Percentiles rank a stretch among this genome's conserved stretches.
Conservation (phyloP, 1,140 invertebrate species). For the Eufriesea mexicana region DNA sequence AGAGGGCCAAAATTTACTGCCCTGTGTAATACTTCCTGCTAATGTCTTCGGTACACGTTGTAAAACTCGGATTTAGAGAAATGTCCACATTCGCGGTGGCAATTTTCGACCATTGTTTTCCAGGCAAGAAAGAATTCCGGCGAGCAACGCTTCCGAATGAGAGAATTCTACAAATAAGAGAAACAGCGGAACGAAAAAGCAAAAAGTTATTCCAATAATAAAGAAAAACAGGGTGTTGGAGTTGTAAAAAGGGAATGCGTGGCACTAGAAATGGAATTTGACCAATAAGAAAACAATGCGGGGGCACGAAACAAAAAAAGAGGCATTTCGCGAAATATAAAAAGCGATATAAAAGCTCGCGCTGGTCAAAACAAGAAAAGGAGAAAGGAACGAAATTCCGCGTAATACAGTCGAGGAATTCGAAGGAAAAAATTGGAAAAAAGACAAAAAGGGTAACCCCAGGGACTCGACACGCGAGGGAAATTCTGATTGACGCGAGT, state of each 20-base stretch:
- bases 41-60: no score
- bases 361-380: not conserved
- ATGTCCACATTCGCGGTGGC: no score
- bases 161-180: not conserved
- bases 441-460: not conserved
- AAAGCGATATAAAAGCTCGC: not conserved
- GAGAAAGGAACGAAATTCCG: not conserved
- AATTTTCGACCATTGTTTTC: no score
- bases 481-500: conserved; percentile 47
- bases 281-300: not conserved
- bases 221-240: not conserved
- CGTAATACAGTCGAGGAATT: not conserved
- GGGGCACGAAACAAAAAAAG: not conserved
- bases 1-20: no score
- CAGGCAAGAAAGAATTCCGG: not conserved
- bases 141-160: not conserved
- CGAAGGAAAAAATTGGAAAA: not conserved
- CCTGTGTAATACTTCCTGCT: no score
- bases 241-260: not conserved
- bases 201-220: not conserved
- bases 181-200: not conserved
- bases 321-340: not conserved
- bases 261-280: no score
- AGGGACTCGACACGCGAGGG: conserved; percentile 10
- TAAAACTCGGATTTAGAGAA: no score